These are phyloP conservation scores for Euzophera pinguis DNA, from an alignment of 2,888 invertebrate genomes.

Conservation along the genomic window DNA sequence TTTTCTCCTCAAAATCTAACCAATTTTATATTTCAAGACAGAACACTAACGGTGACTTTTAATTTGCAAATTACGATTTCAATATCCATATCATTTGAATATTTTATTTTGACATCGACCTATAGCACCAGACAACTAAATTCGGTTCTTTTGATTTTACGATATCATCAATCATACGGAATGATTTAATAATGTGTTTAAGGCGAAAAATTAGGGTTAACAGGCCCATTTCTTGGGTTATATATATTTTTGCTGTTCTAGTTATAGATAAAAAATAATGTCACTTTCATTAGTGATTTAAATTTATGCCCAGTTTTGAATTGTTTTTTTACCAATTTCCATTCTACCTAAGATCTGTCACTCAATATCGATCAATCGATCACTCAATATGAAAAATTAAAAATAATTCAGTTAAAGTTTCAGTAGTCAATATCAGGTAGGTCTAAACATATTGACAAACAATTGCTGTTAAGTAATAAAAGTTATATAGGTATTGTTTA, in stretches of 20 bases:
- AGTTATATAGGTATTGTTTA: too few relatives aligned
- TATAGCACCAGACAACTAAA: neutral
- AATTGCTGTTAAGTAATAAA: too few relatives aligned
- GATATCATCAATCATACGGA: neutral
- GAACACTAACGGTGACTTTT: neutral
- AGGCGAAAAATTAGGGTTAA: slow-evolving; percentile 1
- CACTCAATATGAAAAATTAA: too few relatives aligned
- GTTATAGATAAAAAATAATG: too few relatives aligned
- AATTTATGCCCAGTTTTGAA: too few relatives aligned
- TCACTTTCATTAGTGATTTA: too few relatives aligned
- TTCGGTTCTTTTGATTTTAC: neutral
- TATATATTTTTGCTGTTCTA: neutral
- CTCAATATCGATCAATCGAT: too few relatives aligned
- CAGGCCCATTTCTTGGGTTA: neutral
- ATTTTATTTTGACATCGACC: slow-evolving; percentile 1
- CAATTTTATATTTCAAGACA: neutral
- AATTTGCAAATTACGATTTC: neutral
- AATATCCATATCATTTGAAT: slow-evolving; percentile 3
- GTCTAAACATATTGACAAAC: too few relatives aligned
- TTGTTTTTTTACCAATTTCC: too few relatives aligned
- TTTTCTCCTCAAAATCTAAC: neutral
- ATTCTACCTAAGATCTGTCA: too few relatives aligned
- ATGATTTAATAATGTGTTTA: neutral
- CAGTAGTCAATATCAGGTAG: too few relatives aligned
- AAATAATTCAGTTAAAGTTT: too few relatives aligned